Base-by-base conservation (phyloP, 53 echinoderm and acorn worm species). In the Antedon mediterranea region DNA sequence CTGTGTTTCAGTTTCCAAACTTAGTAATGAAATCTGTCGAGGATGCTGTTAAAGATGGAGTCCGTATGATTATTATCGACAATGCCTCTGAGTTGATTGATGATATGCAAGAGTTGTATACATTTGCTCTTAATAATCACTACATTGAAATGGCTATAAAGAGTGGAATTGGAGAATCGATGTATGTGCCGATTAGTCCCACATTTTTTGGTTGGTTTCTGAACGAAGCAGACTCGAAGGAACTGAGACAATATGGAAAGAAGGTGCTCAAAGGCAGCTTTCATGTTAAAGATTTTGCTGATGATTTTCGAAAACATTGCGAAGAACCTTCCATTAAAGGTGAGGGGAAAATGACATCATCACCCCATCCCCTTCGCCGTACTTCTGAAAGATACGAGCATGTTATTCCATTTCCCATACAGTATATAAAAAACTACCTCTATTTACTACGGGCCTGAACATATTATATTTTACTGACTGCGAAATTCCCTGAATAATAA, bases 201-300 rank as follows among this genome's bases (percentile, higher is more conserved):
- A 77, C 86, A 14, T 93, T 93, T 75, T 93, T 84, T 34, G 93
- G 86, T 28, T 93, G 90, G 90, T 90, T 88, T 82, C 70, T 93
- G 18, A 88, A 91, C 33, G 23, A 42, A 7, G 43, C 33, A 0
- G 81, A 88, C 71, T 93, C 93, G n/a, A 5, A 33, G 57, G 42
- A 74, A 9, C 31, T 88, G 43, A 83, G 82, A n/a, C 0, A 31
- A 0, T 31, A 32, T 1, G 89, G 86, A 31, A n/a, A 80, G 75
- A 74, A 0, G 14, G 33, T 90, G 28, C 88, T 81, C 43, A 34
- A 71, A 34, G 77, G 84, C 32, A 77, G 83, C 32, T 32, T 81
- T 7, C 42, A 34, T 44, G 43, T 82, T 28, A 33, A 74, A 0
- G 34, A 79, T 33, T 93, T 93, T 78, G 80, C 76, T 43, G 80